Base-by-base conservation (phyloP, 2,797 vertebrate species). In the Smutsia temminckii region DNA sequence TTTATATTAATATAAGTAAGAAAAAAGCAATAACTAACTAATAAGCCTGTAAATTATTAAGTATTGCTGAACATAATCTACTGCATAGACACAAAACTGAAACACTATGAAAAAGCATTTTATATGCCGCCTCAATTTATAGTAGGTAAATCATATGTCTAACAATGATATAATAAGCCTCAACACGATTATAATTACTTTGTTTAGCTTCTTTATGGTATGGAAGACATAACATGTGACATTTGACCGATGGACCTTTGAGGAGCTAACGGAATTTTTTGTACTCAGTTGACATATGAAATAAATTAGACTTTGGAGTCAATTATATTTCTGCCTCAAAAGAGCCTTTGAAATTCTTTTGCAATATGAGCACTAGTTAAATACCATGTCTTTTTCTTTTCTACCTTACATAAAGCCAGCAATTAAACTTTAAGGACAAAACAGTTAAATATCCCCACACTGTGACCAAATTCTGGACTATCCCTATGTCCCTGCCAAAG, bases 401-500 rank as follows among this genome's bases (percentile, higher is more conserved):
- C 11, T 46, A 27, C 21, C n/a, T n/a, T 81, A 49, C 2, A 5
- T 78, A 89, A 86, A 66, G 23, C 79, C 78, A n/a, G 6, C 57
- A 66, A 37, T 95, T 95, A 91, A 93, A 92, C 10, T 79, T 79
- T 83, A 79, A 86, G 79, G 91, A 68, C 29, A 68, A 93, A 88
- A 79, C 42, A 74, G 42, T 89, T 84, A 40, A 68, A 51, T 12
- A 37, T 64, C 66, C 51, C 69, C 75, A 72, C 72, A 37, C 77
- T 32, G 8, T 68, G 72, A 71, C 69, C 57, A 83, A 21, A 34
- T 91, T 94, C 66, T 92, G 20, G 80, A 51, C 23, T 84, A 20
- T 55, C 34, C 61, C 21, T 68, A 18, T 20, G 89, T 66, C 92
- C 78, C 93, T 97, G 89, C 94, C 96, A 96, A 93, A 83, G 85